Conservation (phyloP, 2,888 invertebrate species). For the Diaprepes abbreviatus region DNA sequence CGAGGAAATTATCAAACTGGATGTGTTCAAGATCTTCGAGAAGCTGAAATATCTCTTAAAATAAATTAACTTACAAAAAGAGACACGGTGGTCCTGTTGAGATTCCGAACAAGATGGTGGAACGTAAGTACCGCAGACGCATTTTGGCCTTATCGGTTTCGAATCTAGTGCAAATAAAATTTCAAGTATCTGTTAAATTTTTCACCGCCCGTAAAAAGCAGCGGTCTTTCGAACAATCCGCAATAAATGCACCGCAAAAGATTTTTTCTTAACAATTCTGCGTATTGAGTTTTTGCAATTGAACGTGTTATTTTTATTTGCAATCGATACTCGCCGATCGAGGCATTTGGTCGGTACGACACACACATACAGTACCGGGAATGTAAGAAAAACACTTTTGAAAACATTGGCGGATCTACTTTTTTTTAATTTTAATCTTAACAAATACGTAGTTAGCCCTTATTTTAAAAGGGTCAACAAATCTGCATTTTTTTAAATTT, state of each 20-base stretch:
- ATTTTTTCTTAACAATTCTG: constrained; percentile 44
- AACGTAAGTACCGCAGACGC: constrained; percentile 34
- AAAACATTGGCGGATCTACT: constrained; percentile 41
- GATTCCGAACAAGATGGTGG: constrained; percentile 31
- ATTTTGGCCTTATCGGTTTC: constrained; percentile 37
- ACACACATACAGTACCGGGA: constrained; percentile 44
- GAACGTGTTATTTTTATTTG: constrained; percentile 50
- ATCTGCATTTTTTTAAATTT: too few species aligned
- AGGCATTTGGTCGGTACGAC: constrained; percentile 49
- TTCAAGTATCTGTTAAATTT: constrained; percentile 44
- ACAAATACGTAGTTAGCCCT: too few species aligned
- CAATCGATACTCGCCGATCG: constrained; percentile 48
- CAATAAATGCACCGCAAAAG: constrained; percentile 49
- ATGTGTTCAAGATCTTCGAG: neutral
- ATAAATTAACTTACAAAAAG: constrained; percentile 21
- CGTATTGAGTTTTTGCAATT: constrained; percentile 46
- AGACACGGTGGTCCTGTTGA: constrained; percentile 24
- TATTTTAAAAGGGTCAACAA: too few species aligned
- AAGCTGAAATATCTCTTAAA: neutral
- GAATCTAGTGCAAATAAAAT: constrained; percentile 49
- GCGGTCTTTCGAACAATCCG: constrained; percentile 45
- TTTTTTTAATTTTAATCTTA: too few species aligned
- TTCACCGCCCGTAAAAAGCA: constrained; percentile 37
- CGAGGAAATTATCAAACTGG: too few species aligned
- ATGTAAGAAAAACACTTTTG: constrained; percentile 36